Evolutionary conservation across 2,797 vertebrate genomes (phyloP).

Genomic region (Epinephelus awoara): DNA sequence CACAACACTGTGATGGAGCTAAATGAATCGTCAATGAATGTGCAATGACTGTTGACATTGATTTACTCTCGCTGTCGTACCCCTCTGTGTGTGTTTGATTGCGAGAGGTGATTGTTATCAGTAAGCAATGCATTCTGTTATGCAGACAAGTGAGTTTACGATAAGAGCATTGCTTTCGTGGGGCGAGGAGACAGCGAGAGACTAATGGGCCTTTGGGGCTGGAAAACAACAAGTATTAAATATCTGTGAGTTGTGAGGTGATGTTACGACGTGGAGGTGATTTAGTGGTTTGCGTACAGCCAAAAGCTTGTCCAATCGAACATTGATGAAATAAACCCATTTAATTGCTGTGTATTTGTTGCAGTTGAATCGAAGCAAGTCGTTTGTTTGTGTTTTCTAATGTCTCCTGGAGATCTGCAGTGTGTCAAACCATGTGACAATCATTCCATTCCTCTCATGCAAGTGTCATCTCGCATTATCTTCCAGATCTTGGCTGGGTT

Average conservation of each 20-base stretch:
- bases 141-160: slow-evolving; percentile 47
- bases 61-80: slow-evolving; percentile 51
- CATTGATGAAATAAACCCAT: slow-evolving; percentile 10
- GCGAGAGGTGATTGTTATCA: slow-evolving; percentile 57
- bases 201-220: slow-evolving; percentile 39
- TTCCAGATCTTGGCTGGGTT: slow-evolving; percentile 76
- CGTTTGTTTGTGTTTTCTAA: not conserved
- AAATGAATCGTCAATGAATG: slow-evolving; percentile 73
- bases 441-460: slow-evolving; percentile 17
- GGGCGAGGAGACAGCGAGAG: slow-evolving; percentile 22
- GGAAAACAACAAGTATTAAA: slow-evolving; percentile 37
- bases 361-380: slow-evolving; percentile 6
- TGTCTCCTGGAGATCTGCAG: not conserved
- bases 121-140: slow-evolving; percentile 43
- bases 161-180: slow-evolving; percentile 36
- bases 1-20: slow-evolving; percentile 50
- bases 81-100: slow-evolving; percentile 42
- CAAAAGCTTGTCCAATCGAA: slow-evolving; percentile 16
- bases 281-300: not conserved
- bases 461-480: slow-evolving; percentile 11
- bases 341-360: slow-evolving; percentile 18
- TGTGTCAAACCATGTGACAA: not conserved
- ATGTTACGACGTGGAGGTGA: slow-evolving; percentile 10
- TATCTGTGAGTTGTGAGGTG: slow-evolving; percentile 33
- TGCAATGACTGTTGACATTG: slow-evolving; percentile 69